These are phyloP conservation scores for Morpho achilles DNA, from an alignment of 2,888 invertebrate genomes.

Conservation along the genomic window DNA sequence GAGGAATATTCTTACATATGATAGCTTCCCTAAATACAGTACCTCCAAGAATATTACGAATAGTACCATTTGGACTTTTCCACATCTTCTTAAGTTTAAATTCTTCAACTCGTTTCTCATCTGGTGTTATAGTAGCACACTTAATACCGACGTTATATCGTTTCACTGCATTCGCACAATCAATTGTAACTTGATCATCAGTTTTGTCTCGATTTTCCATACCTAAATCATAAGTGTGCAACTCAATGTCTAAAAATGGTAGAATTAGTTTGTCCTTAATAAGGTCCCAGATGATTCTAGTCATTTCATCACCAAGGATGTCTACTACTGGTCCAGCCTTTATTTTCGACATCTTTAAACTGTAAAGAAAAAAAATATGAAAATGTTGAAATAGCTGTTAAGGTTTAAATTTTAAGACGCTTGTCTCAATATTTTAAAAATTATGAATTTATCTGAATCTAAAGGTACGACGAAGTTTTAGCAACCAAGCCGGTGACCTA, in stretches of 20 bases:
- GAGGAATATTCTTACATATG: slow-evolving; percentile 95
- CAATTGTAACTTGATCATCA: slow-evolving; percentile 96
- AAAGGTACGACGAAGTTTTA: no score
- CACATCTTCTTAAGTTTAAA: slow-evolving; percentile 94
- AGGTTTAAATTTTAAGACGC: no score
- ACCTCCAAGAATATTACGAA: slow-evolving; percentile 91
- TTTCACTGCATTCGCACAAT: slow-evolving; percentile 97
- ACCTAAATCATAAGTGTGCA: slow-evolving; percentile 96
- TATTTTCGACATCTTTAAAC: slow-evolving; percentile 80
- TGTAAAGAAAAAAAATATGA: slow-evolving; percentile 26
- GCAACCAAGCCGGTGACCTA: no score
- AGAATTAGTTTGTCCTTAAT: slow-evolving; percentile 98
- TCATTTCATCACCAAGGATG: slow-evolving; percentile 97
- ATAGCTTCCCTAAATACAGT: slow-evolving; percentile 92
- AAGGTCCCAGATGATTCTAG: slow-evolving; percentile 98
- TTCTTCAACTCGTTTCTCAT: slow-evolving; percentile 96
- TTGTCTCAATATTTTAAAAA: no score
- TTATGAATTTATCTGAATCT: no score
- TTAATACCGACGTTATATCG: slow-evolving; percentile 99
- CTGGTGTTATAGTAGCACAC: slow-evolving; percentile 99
- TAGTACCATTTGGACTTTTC: slow-evolving; percentile 94
- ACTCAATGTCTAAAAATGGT: slow-evolving; percentile 96
- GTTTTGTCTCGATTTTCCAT: slow-evolving; percentile 97
- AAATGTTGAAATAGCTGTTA: neutral
- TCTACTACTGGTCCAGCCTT: slow-evolving; percentile 94